Evolutionary conservation across 2,888 invertebrate genomes (phyloP), one percentile per base, ranked within the genome.

Genomic region (Pachycephus smyrnensis): DNA sequence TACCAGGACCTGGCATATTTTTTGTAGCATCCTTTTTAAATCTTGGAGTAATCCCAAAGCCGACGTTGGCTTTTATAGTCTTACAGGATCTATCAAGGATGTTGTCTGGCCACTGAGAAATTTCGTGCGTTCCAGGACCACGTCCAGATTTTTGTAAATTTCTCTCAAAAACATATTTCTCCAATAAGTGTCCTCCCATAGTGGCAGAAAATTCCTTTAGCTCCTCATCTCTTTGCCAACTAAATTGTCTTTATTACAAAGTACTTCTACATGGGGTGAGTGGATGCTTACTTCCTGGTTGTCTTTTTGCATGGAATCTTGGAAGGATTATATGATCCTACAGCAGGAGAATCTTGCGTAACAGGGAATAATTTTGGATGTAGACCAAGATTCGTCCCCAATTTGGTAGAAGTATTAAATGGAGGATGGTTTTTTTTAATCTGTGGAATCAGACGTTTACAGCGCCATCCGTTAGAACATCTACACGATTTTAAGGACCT

Each of bases 81-180:
- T 79, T 77, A 69, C 80, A 80, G 11, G 32, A 11, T 23, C 32
- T 73, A 0, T 81, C 6, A 4, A 82, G 37, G 40, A 77, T 9
- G 9, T 30, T 77, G 0, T 87, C 84, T 0, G 87, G 86, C 86
- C 86, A 86, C 1, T 78, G 82, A 4, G 31, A 2, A 36, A 86
- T 75, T 3, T 86, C 84, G 30, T 86, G 81, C 11, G 78, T 80
- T 30, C 84, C 86, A 1, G 87, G 84, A 0, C 87, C 86, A 3
- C 75, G 69, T 31, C 80, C 82, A 3, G 68, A 78, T 4, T 36
- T 81, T 77, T 75, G 76, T 9, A 79, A 15, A 0, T 73, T 15
- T n/a, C 73, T 79, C 0, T 82, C 31, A 0, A 3, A 9, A 3
- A 4, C 11, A 9, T 82, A 74, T 69, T 78, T 69, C 0, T 76